These are phyloP conservation scores for Haplochromis burtoni DNA, from an alignment of 2,113 vertebrate species.

Conservation along the genomic window DNA sequence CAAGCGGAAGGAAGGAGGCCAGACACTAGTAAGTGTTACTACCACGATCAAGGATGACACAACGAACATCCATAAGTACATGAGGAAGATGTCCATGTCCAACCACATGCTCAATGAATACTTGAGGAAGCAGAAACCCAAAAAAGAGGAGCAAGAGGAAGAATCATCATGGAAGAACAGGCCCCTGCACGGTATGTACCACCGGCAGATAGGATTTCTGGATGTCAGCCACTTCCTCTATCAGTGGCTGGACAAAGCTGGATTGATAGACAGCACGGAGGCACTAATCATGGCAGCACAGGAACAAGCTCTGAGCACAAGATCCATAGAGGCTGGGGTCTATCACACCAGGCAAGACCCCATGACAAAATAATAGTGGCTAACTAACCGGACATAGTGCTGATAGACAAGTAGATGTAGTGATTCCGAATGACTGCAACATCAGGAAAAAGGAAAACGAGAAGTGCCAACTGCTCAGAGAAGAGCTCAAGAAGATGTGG, in stretches of 20 bases:
- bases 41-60: background rate
- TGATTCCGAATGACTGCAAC: background rate
- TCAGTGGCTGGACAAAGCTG: background rate
- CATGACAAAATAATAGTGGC: background rate
- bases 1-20: background rate
- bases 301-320: background rate
- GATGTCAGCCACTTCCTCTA: background rate
- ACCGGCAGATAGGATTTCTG: background rate
- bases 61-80: background rate
- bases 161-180: background rate
- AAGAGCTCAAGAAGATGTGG: background rate
- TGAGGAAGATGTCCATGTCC: background rate
- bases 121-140: background rate
- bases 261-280: background rate
- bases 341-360: background rate
- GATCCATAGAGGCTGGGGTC: background rate
- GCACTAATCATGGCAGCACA: background rate
- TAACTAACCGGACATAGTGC: background rate
- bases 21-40: background rate
- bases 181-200: background rate
- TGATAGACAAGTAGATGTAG: background rate
- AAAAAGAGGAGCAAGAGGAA: background rate
- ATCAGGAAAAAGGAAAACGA: background rate
- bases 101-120: background rate
- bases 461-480: background rate